Evolutionary conservation across 2,888 invertebrate species (phyloP).

Genomic region (Dynastes tityus): DNA sequence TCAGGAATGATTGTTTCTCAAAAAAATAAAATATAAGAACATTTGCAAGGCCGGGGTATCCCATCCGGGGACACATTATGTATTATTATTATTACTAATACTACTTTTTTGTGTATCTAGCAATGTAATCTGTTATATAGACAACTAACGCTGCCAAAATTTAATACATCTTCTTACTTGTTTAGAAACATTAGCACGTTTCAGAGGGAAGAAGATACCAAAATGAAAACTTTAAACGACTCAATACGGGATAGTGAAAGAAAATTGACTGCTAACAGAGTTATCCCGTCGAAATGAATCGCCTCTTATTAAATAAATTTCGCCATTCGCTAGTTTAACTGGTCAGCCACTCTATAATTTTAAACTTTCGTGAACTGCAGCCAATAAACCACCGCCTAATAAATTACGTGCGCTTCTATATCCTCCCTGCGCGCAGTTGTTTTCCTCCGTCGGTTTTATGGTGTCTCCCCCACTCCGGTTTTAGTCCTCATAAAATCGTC

Average conservation of each 20-base stretch:
- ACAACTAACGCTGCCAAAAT: too few species aligned
- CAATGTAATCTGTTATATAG: too few species aligned
- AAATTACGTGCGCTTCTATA: constrained; percentile 50
- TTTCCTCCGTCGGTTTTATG: constrained; percentile 44
- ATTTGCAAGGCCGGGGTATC: too few species aligned
- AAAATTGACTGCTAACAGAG: constrained; percentile 25
- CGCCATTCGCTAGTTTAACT: constrained; percentile 47
- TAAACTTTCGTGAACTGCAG: constrained; percentile 51
- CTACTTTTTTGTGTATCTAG: too few species aligned
- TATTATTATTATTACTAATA: too few species aligned
- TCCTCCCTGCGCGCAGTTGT: constrained; percentile 29
- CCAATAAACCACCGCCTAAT: constrained; percentile 51
- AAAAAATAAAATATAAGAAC: too few species aligned
- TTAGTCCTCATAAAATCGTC: constrained; percentile 45
- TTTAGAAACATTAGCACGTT: too few species aligned
- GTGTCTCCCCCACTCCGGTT: constrained; percentile 29
- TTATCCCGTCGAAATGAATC: constrained; percentile 17
- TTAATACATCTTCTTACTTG: too few species aligned
- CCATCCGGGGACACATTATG: too few species aligned
- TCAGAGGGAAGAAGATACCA: too few species aligned
- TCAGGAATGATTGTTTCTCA: too few species aligned
- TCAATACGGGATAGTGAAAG: background rate
- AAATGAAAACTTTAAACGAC: too few species aligned
- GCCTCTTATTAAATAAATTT: constrained; percentile 48
- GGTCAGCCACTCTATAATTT: constrained; percentile 50